Conservation (phyloP, 2,113 vertebrate genomes). For the Siniperca knerii region DNA sequence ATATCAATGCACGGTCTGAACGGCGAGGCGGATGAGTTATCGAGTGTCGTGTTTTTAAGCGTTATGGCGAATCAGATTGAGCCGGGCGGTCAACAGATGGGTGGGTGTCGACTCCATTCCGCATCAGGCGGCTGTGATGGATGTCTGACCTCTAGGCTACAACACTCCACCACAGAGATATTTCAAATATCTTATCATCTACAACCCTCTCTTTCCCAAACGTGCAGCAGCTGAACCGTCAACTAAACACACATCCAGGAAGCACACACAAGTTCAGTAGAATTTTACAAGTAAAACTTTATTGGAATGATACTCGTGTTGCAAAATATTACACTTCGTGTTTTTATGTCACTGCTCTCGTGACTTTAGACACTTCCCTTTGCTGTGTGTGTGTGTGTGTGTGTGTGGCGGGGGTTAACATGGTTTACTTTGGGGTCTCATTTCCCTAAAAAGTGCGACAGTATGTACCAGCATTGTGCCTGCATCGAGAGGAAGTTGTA, state of each 20-base stretch:
- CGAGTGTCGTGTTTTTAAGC: slow-evolving; percentile 8
- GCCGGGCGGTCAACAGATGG: slow-evolving; percentile 63
- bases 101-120: slow-evolving; percentile 37
- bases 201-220: background rate
- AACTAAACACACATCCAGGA: background rate
- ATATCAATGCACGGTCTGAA: background rate
- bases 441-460: slow-evolving; percentile 81
- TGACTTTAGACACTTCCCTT: slow-evolving; percentile 70
- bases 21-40: background rate
- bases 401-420: slow-evolving; percentile 46
- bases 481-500: slow-evolving; percentile 71
- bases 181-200: background rate
- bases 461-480: slow-evolving; percentile 78
- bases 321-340: slow-evolving; percentile 83
- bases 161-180: background rate
- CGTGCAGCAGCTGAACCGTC: background rate
- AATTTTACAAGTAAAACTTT: slow-evolving; percentile 86
- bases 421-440: slow-evolving; percentile 66
- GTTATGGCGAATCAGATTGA: background rate
- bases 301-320: slow-evolving; percentile 86
- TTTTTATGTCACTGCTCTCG: slow-evolving; percentile 66
- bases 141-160: slow-evolving; percentile 39
- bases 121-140: slow-evolving; percentile 53
- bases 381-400: slow-evolving; percentile 46
- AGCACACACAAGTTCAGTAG: slow-evolving; percentile 24